Percentiles rank a stretch among this genome's conserved stretches.
phyloP scores from a whole-genome alignment of 2,888 invertebrate species.

The Tinea pellionella region DNA sequence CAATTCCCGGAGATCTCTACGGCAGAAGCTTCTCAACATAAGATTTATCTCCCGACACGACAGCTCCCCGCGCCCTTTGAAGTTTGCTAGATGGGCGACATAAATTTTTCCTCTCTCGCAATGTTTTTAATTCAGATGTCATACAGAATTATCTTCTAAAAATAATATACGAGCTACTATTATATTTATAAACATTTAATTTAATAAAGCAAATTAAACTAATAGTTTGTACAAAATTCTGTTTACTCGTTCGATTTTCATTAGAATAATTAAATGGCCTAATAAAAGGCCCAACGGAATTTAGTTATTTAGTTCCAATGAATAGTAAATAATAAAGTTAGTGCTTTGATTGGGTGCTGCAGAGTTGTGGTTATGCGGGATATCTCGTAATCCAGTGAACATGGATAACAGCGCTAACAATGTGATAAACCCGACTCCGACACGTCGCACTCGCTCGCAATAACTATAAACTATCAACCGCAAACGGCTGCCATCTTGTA shows the following conservation, averaged over 20 bases:
- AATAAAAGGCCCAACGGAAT: neutral
- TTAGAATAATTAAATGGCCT: neutral
- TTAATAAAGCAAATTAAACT: neutral
- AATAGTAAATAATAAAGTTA: neutral
- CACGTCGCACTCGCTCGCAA: constrained; percentile 62
- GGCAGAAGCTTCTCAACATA: constrained; percentile 35
- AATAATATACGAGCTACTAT: neutral
- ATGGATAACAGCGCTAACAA: constrained; percentile 65
- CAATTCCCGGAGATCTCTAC: constrained; percentile 3
- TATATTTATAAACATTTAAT: neutral
- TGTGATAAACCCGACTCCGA: constrained; percentile 60
- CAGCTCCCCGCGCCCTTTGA: constrained; percentile 56
- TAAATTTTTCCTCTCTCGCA: constrained; percentile 45
- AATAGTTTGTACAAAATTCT: too few species aligned
- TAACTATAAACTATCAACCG: constrained; percentile 70
- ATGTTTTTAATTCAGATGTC: constrained; percentile 58
- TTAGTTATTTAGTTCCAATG: neutral
- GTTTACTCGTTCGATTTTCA: neutral
- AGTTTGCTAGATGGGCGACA: constrained; percentile 48
- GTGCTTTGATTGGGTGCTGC: neutral
- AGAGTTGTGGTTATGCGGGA: neutral
- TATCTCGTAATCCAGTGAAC: constrained; percentile 47
- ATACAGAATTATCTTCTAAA: neutral
- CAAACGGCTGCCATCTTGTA: constrained; percentile 68
- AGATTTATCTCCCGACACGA: constrained; percentile 59